phyloP scores from a whole-genome alignment of 1,140 invertebrate species.

The Tetranychus cinnabarinus region DNA sequence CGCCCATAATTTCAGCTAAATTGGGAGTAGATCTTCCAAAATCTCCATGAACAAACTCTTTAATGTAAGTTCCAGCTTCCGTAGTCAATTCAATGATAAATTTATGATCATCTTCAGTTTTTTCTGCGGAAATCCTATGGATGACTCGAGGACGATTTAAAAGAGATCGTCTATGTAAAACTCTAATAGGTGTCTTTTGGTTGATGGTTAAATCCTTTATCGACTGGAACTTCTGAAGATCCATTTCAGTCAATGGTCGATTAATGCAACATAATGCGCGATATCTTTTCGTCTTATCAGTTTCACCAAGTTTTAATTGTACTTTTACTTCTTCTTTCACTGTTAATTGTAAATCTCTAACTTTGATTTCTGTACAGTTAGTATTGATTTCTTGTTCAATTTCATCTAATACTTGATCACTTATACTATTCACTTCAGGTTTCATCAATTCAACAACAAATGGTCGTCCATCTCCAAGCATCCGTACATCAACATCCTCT shows the following conservation, averaged over 20 bases:
- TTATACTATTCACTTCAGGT: slow-evolving; percentile 27
- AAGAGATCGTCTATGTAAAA: slow-evolving; percentile 48
- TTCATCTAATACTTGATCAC: slow-evolving; percentile 7
- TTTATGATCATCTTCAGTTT: slow-evolving; percentile 14
- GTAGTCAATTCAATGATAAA: slow-evolving; percentile 47
- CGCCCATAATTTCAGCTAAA: slow-evolving; percentile 29
- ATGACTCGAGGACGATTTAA: slow-evolving; percentile 36
- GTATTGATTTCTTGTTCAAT: slow-evolving; percentile 12
- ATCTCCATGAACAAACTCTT: slow-evolving; percentile 91
- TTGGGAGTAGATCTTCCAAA: slow-evolving; percentile 59
- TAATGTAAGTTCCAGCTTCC: slow-evolving; percentile 79
- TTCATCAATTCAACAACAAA: slow-evolving; percentile 59
- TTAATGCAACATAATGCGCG: slow-evolving; percentile 42
- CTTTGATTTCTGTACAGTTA: slow-evolving; percentile 25
- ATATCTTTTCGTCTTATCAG: slow-evolving; percentile 60
- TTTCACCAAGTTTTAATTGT: slow-evolving; percentile 59
- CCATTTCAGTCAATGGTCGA: slow-evolving; percentile 20
- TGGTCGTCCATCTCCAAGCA: slow-evolving; percentile 37
- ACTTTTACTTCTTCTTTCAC: slow-evolving; percentile 25
- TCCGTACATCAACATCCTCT: slow-evolving; percentile 72
- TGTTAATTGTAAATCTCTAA: slow-evolving; percentile 38
- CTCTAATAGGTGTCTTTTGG: slow-evolving; percentile 31
- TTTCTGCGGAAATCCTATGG: slow-evolving; percentile 30
- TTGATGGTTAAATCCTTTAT: slow-evolving; percentile 12
- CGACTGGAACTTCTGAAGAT: slow-evolving; percentile 25